A percentile compares a stretch with the other conserved stretches of the same genome.
Evolutionary conservation across 1,140 invertebrate genomes (phyloP).

Genomic region (Condylostylus longicornis): DNA sequence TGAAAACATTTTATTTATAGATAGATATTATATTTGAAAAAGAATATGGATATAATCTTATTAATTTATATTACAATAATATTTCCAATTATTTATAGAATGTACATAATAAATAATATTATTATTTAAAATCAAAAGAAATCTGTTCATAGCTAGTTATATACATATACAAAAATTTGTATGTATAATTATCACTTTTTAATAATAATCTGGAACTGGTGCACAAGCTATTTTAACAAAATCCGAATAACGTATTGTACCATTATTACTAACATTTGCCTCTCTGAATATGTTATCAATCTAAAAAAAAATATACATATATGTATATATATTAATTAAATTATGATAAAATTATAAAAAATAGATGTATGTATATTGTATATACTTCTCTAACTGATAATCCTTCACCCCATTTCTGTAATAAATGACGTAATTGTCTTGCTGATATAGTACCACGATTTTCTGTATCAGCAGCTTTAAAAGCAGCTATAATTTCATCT

Average conservation of each 20-base stretch:
- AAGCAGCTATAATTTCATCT: slow-evolving; percentile 77
- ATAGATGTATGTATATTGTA: not conserved
- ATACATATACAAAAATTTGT: no score
- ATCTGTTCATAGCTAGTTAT: no score
- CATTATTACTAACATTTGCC: slow-evolving; percentile 70
- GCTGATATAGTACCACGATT: slow-evolving; percentile 65
- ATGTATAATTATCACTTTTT: slow-evolving; percentile 11
- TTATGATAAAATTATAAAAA: no score
- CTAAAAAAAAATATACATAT: slow-evolving; percentile 20
- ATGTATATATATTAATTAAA: not conserved
- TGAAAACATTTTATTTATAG: no score
- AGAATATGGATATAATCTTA: no score
- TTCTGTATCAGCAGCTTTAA: slow-evolving; percentile 63
- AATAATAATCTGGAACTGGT: slow-evolving; percentile 89
- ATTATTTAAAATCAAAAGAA: no score
- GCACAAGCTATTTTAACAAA: slow-evolving; percentile 89
- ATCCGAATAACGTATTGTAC: slow-evolving; percentile 75
- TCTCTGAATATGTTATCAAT: slow-evolving; percentile 88
- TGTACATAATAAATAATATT: no score
- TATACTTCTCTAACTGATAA: slow-evolving; percentile 73
- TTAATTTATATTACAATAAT: no score
- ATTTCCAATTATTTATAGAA: no score
- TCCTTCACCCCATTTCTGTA: slow-evolving; percentile 83
- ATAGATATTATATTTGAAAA: no score
- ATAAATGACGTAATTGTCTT: slow-evolving; percentile 68